These are phyloP conservation scores for Thereva nobilitata DNA, from an alignment of 2,888 invertebrate species.

Conservation along the genomic window DNA sequence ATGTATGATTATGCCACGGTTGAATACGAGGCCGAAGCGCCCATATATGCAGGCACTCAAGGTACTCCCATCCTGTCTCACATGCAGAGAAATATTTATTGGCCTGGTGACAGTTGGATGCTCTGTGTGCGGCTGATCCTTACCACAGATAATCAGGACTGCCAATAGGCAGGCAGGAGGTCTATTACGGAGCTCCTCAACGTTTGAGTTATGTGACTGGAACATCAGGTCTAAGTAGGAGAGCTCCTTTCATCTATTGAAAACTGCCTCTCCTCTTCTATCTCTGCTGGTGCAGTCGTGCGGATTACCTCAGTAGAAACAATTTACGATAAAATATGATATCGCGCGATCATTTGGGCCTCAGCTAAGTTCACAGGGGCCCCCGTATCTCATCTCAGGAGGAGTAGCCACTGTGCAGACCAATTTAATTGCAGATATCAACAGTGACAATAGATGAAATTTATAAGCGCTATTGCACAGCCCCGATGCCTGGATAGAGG, in stretches of 20 bases:
- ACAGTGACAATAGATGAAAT: slow-evolving; percentile 35
- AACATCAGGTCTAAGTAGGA: background rate
- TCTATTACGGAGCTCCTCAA: slow-evolving; percentile 17
- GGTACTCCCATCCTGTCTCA: slow-evolving; percentile 27
- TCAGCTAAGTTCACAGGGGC: slow-evolving; percentile 23
- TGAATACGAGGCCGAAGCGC: background rate
- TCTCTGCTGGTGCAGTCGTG: slow-evolving; percentile 22
- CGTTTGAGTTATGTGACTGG: slow-evolving; percentile 33
- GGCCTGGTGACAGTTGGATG: slow-evolving; percentile 34
- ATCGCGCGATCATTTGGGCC: slow-evolving; percentile 33
- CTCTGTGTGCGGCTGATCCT: slow-evolving; percentile 37
- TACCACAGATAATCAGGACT: slow-evolving; percentile 29
- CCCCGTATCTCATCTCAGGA: slow-evolving; percentile 25
- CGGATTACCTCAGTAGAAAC: slow-evolving; percentile 24
- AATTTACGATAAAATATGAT: slow-evolving; percentile 37
- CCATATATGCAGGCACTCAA: slow-evolving; percentile 9
- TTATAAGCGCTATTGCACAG: slow-evolving; percentile 31
- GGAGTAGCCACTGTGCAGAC: slow-evolving; percentile 24
- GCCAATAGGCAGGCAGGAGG: slow-evolving; percentile 32
- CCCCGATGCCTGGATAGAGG: background rate
- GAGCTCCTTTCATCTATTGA: slow-evolving; percentile 21
- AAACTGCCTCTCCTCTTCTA: slow-evolving; percentile 5
- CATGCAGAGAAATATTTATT: slow-evolving; percentile 35
- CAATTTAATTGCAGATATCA: slow-evolving; percentile 36
- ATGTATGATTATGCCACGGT: slow-evolving; percentile 14